These are phyloP conservation scores for Nannoperca australis DNA, from an alignment of 2,797 vertebrate genomes.

Conservation along the genomic window DNA sequence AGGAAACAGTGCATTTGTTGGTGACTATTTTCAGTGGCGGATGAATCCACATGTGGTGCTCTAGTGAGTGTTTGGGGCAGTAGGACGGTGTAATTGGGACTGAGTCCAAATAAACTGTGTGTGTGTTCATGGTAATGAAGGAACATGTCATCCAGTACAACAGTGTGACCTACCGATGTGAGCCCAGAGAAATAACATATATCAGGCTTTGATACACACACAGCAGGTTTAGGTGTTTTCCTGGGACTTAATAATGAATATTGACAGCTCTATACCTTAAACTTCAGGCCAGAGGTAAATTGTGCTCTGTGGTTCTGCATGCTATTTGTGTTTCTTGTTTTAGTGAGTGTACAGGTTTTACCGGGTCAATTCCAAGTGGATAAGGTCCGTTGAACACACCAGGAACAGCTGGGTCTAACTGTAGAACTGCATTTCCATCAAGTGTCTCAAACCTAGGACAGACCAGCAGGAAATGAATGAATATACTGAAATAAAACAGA, in stretches of 20 bases:
- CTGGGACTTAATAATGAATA: background rate
- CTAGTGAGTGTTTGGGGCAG: too few species aligned
- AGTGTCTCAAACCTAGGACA: constrained; percentile 88
- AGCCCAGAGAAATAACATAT: background rate
- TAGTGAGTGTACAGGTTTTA: constrained; percentile 72
- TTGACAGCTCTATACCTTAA: background rate
- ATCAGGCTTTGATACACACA: too few species aligned
- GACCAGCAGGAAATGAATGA: constrained; percentile 20
- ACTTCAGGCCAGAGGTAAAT: background rate
- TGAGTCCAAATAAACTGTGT: background rate
- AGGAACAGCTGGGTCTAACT: constrained; percentile 90
- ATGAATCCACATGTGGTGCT: background rate
- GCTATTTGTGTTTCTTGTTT: background rate
- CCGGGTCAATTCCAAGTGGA: constrained; percentile 97
- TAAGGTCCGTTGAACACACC: constrained; percentile 96
- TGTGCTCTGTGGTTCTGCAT: background rate
- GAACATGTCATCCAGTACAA: background rate
- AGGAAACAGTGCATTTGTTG: background rate
- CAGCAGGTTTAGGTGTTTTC: background rate
- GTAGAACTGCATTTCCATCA: constrained; percentile 86
- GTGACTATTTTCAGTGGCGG: background rate
- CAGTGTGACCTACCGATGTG: too few species aligned
- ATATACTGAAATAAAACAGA: background rate
- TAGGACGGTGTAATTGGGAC: background rate
- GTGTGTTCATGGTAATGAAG: background rate